phyloP scores from a whole-genome alignment of 2,888 invertebrate species.

The Drosophila conformis region DNA sequence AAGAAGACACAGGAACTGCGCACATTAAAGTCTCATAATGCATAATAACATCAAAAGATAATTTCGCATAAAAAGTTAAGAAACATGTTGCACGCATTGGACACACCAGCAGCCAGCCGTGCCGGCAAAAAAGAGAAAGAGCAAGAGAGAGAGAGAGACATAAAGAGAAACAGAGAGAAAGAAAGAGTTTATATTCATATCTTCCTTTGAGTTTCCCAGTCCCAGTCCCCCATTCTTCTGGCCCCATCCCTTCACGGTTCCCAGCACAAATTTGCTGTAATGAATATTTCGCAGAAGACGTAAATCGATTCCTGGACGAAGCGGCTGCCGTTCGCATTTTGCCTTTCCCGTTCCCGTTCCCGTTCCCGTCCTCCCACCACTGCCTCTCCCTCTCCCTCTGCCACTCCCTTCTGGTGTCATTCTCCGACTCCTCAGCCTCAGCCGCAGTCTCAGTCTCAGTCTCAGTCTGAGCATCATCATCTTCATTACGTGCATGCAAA shows the following conservation, averaged over 20 bases:
- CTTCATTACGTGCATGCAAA: constrained; percentile 62
- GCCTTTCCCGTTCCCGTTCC: not conserved
- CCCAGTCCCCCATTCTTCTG: not conserved
- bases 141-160: not conserved
- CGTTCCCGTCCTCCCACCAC: not conserved
- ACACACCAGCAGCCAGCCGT: constrained; percentile 48
- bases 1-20: constrained; percentile 67
- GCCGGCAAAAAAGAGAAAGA: constrained; percentile 14
- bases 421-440: constrained; percentile 3
- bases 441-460: constrained; percentile 9
- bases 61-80: constrained; percentile 62
- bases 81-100: constrained; percentile 58
- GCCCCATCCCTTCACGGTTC: constrained; percentile 35
- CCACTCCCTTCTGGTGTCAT: constrained; percentile 11
- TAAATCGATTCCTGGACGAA: constrained; percentile 67
- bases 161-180: constrained; percentile 6
- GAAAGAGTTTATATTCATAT: constrained; percentile 13
- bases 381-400: not conserved
- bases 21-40: constrained; percentile 73
- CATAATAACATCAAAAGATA: constrained; percentile 73
- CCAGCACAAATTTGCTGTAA: constrained; percentile 69
- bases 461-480: constrained; percentile 39
- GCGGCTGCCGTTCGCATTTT: constrained; percentile 38
- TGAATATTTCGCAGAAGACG: constrained; percentile 76
- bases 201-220: constrained; percentile 3